A percentile compares a stretch with the other conserved stretches of the same genome.
phyloP scores from a whole-genome alignment of 2,113 vertebrate genomes.

The Pluvianellus socialis region DNA sequence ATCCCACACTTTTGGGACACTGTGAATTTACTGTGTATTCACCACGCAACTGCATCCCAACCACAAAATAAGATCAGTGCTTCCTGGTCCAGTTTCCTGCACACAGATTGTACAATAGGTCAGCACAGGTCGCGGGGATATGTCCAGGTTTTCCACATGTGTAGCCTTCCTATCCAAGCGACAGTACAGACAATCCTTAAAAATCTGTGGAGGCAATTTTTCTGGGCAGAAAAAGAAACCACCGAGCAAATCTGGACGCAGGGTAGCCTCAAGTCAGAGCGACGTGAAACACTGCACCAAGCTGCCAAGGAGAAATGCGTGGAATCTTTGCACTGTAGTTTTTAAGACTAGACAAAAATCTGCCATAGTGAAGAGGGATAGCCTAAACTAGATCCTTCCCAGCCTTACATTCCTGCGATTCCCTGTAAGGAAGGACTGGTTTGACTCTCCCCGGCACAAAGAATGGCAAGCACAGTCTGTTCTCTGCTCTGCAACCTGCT shows the following conservation, averaged over 20 bases:
- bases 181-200: not conserved
- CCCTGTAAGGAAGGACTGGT: not conserved
- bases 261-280: not conserved
- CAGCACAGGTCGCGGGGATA: conserved; percentile 1
- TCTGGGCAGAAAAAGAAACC: not conserved
- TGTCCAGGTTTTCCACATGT: not conserved
- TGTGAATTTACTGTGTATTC: not conserved
- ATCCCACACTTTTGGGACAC: not conserved
- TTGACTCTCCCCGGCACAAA: not conserved
- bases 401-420: not conserved
- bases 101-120: conserved; percentile 6
- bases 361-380: not conserved
- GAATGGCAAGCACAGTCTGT: not conserved
- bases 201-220: not conserved
- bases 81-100: conserved; percentile 25
- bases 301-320: not conserved
- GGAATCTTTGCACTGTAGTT: not conserved
- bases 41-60: not conserved
- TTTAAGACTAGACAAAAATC: not conserved
- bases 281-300: not conserved
- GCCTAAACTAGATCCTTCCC: not conserved
- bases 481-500: not conserved
- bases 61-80: not conserved
- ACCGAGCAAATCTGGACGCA: not conserved
- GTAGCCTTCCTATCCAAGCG: not conserved